Conservation (phyloP, 2,113 vertebrate genomes). For the Zapus hudsonius region DNA sequence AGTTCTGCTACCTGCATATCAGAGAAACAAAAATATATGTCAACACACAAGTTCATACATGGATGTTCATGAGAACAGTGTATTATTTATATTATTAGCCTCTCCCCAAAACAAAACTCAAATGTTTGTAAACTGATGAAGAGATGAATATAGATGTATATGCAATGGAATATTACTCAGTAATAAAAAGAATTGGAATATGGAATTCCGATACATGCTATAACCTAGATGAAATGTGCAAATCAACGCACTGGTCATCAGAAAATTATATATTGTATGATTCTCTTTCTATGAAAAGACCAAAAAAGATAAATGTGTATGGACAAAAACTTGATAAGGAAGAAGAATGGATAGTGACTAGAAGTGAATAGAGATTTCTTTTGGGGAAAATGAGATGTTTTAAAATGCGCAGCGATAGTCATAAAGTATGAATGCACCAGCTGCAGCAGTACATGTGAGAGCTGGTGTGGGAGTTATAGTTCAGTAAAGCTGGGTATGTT, state of each 20-base stretch:
- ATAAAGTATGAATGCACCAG: background rate
- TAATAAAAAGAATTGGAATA: background rate
- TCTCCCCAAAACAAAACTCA: background rate
- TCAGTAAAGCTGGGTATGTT: slow-evolving; percentile 38
- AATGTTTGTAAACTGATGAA: slow-evolving; percentile 14
- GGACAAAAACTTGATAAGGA: background rate
- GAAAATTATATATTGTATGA: background rate
- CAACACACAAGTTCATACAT: background rate
- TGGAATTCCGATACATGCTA: background rate
- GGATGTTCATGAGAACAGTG: background rate
- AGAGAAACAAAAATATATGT: background rate
- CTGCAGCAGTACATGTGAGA: too few species aligned
- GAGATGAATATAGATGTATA: background rate
- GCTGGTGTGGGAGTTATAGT: background rate
- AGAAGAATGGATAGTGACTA: background rate
- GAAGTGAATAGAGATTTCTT: background rate
- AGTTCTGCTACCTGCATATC: background rate
- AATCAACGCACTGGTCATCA: background rate
- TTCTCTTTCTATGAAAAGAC: slow-evolving; percentile 2
- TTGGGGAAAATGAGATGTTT: slow-evolving; percentile 16
- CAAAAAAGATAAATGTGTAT: background rate
- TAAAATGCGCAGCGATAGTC: slow-evolving; percentile 25
- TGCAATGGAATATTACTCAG: background rate
- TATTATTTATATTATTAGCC: slow-evolving; percentile 37
- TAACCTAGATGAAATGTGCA: background rate